Conservation (phyloP, 2,888 invertebrate species). For the Molanna angustata region DNA sequence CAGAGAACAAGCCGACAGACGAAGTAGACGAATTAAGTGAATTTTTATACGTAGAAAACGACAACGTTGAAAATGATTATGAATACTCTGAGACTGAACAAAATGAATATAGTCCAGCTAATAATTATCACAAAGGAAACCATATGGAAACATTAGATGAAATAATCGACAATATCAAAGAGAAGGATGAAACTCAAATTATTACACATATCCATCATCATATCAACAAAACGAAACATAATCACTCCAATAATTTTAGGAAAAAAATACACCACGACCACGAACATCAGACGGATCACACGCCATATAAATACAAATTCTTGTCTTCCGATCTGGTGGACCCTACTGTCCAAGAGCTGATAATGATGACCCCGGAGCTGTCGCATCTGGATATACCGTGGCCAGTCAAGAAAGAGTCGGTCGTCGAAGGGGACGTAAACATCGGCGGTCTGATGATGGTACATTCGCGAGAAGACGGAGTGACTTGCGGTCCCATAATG, state of each 20-base stretch:
- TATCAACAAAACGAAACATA: slow-evolving; percentile 3
- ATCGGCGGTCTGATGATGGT: slow-evolving; percentile 93
- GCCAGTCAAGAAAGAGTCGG: slow-evolving; percentile 77
- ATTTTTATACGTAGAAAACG: slow-evolving; percentile 28
- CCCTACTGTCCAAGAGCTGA: slow-evolving; percentile 30
- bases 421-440: slow-evolving; percentile 79
- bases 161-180: slow-evolving; percentile 17
- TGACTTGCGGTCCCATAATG: slow-evolving; percentile 85
- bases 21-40: slow-evolving; percentile 18
- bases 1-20: slow-evolving; percentile 12
- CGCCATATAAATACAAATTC: slow-evolving; percentile 19
- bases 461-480: slow-evolving; percentile 76
- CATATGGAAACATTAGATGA: slow-evolving; percentile 18
- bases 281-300: slow-evolving; percentile 2
- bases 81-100: slow-evolving; percentile 13
- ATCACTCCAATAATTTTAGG: slow-evolving; percentile 10
- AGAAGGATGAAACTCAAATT: slow-evolving; percentile 11
- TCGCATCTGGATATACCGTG: slow-evolving; percentile 47
- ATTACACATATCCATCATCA: slow-evolving; percentile 14
- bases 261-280: background rate
- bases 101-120: slow-evolving; percentile 5
- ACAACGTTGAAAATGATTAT: slow-evolving; percentile 6
- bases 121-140: slow-evolving; percentile 2
- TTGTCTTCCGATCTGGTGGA: slow-evolving; percentile 20
- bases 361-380: slow-evolving; percentile 39